Conservation (phyloP, 2,888 invertebrate species). For the Anagyrus pseudococci region DNA sequence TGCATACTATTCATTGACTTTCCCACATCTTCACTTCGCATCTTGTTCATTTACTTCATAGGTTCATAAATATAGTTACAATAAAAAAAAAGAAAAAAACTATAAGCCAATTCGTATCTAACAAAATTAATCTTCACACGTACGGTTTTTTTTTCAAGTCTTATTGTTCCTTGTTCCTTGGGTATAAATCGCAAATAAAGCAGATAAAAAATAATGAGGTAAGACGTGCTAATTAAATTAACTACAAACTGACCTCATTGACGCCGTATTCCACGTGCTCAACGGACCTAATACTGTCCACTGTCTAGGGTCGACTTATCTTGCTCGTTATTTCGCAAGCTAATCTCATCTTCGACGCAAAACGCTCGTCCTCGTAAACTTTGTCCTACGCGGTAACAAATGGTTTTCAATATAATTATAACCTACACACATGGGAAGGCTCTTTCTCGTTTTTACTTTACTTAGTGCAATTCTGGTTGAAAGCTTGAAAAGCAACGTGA, state of each 20-base stretch:
- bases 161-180: slow-evolving; percentile 18
- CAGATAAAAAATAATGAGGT: slow-evolving; percentile 38
- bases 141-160: slow-evolving; percentile 24
- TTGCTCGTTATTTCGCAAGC: slow-evolving; percentile 31
- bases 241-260: slow-evolving; percentile 36
- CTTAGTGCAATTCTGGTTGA: slow-evolving; percentile 30
- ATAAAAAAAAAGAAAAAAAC: slow-evolving; percentile 18
- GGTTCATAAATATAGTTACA: slow-evolving; percentile 20
- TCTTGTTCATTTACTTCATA: slow-evolving; percentile 22
- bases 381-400: slow-evolving; percentile 39
- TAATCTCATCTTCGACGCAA: slow-evolving; percentile 36
- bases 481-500: slow-evolving; percentile 28
- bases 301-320: slow-evolving; percentile 28
- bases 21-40: slow-evolving; percentile 25
- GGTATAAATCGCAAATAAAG: slow-evolving; percentile 30
- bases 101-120: slow-evolving; percentile 30
- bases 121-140: slow-evolving; percentile 13
- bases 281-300: slow-evolving; percentile 40
- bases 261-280: slow-evolving; percentile 23
- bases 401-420: slow-evolving; percentile 32
- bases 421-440: slow-evolving; percentile 27
- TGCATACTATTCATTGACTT: slow-evolving; percentile 10
- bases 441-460: slow-evolving; percentile 16
- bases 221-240: slow-evolving; percentile 35
- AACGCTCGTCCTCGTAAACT: slow-evolving; percentile 28